These are phyloP conservation scores for Xestoiulus laeticollis DNA, from an alignment of 2,888 invertebrate species.

Conservation along the genomic window DNA sequence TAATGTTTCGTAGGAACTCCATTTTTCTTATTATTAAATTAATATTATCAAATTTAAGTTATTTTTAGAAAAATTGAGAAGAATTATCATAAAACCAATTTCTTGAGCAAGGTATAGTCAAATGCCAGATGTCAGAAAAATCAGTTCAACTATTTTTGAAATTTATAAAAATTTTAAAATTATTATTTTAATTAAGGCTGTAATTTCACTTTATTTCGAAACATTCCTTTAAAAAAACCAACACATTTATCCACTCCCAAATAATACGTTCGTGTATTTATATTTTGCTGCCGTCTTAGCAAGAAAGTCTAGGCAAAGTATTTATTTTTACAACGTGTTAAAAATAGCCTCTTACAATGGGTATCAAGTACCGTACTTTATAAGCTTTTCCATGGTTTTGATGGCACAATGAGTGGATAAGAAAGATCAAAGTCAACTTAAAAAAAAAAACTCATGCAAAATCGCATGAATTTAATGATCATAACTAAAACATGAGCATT, in stretches of 20 bases:
- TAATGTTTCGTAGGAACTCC: not conserved
- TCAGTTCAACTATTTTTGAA: no score
- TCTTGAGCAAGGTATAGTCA: no score
- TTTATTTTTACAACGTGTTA: slow-evolving; percentile 2
- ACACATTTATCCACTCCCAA: not conserved
- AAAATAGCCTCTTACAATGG: slow-evolving; percentile 13
- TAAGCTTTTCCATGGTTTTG: slow-evolving; percentile 34
- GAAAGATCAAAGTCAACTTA: not conserved
- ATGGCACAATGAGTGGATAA: not conserved
- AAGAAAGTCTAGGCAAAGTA: not conserved
- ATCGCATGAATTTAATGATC: not conserved
- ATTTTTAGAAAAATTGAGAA: no score
- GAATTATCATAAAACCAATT: no score
- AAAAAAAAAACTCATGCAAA: not conserved
- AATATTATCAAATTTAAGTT: no score
- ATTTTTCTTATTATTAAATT: no score
- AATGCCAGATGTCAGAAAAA: no score
- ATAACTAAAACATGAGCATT: not conserved
- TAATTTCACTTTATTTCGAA: not conserved
- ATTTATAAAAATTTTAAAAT: no score
- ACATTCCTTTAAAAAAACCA: not conserved
- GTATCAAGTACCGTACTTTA: slow-evolving; percentile 7
- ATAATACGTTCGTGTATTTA: not conserved
- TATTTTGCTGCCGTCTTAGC: not conserved
- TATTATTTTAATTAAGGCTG: no score